Conservation (phyloP, 2,113 vertebrate species). For the Nesoenas mayeri region DNA sequence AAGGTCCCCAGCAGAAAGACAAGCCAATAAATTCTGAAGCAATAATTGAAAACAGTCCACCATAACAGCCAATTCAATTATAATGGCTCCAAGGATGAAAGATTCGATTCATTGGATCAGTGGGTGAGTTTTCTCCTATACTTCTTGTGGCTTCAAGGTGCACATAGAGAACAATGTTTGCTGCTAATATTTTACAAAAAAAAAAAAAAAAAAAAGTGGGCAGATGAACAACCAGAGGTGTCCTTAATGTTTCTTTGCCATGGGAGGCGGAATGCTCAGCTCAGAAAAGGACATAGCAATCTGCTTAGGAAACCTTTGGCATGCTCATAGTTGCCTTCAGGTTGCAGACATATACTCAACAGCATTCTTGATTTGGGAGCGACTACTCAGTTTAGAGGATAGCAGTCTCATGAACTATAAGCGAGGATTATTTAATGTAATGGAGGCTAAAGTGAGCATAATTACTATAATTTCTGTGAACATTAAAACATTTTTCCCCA, state of each 20-base stretch:
- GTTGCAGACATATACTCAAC: neutral
- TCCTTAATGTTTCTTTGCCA: neutral
- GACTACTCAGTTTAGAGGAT: neutral
- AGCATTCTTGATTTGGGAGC: neutral
- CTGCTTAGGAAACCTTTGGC: neutral
- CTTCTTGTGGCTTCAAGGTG: neutral
- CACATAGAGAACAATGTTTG: neutral
- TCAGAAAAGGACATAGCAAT: neutral
- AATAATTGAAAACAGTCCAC: constrained; percentile 38
- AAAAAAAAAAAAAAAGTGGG: neutral
- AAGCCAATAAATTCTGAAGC: constrained; percentile 25
- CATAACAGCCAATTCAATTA: constrained; percentile 42
- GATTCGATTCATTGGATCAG: neutral
- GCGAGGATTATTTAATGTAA: neutral
- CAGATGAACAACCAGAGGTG: neutral
- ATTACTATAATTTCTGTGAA: neutral
- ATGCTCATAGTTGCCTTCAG: neutral
- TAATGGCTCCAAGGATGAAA: neutral
- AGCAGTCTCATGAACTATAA: neutral
- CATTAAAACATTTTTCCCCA: accelerated
- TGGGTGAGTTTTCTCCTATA: neutral
- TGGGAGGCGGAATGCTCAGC: accelerated
- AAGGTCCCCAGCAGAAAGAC: neutral
- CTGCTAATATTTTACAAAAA: neutral
- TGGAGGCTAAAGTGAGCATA: neutral